These are phyloP conservation scores for Athene cunicularia DNA, from an alignment of 2,113 vertebrate species.

Conservation along the genomic window DNA sequence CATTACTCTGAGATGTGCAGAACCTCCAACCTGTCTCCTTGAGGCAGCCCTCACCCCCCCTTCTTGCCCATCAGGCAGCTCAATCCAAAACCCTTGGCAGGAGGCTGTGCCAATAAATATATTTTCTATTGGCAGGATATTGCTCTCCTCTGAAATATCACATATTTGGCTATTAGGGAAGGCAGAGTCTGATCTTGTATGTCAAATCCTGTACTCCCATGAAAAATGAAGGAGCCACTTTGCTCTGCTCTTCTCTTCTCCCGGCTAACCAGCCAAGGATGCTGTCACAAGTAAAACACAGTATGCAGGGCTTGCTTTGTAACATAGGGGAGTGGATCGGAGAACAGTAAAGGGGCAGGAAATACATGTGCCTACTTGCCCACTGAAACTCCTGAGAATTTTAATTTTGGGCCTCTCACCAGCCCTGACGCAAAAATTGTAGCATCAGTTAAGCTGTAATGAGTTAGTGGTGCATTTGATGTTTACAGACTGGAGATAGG, in stretches of 20 bases:
- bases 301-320: not conserved
- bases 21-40: not conserved
- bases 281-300: not conserved
- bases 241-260: not conserved
- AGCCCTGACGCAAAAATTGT: slow-evolving; percentile 64
- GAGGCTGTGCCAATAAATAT: slow-evolving; percentile 38
- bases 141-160: slow-evolving; percentile 50
- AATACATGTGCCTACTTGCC: not conserved
- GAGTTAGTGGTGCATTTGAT: slow-evolving; percentile 36
- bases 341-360: slow-evolving; percentile 14
- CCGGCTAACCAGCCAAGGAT: not conserved
- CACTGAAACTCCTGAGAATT: slow-evolving; percentile 38
- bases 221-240: slow-evolving; percentile 38
- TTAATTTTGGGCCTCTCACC: slow-evolving; percentile 70
- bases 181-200: slow-evolving; percentile 33
- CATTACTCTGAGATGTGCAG: not conserved
- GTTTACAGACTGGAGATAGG: slow-evolving; percentile 23
- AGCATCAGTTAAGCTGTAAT: slow-evolving; percentile 55
- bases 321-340: not conserved
- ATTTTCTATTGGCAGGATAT: slow-evolving; percentile 50
- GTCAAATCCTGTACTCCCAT: slow-evolving; percentile 31
- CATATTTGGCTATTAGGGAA: slow-evolving; percentile 48
- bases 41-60: fast-evolving
- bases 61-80: not conserved
- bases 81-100: slow-evolving; percentile 18